Percentiles rank a stretch among this genome's conserved stretches.
phyloP scores from a whole-genome alignment of 2,797 vertebrate genomes.

The Acanthurus lineatus region DNA sequence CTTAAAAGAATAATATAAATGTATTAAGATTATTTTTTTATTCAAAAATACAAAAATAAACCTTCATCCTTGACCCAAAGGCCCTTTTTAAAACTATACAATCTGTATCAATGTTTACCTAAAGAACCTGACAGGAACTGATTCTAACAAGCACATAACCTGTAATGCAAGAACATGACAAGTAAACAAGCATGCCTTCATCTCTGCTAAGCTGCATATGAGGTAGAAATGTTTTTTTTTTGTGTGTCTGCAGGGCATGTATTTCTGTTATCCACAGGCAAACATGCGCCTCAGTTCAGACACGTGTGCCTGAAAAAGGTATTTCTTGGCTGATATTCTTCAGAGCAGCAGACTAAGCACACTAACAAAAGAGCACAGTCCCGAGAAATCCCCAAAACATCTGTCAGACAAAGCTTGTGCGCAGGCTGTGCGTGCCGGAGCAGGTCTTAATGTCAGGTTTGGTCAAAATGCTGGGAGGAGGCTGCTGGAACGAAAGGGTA shows the following conservation, averaged over 20 bases:
- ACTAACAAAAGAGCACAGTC: conserved; percentile 52
- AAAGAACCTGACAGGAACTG: not conserved
- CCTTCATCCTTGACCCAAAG: not conserved
- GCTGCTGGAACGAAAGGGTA: conserved; percentile 21
- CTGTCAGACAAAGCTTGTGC: conserved; percentile 46
- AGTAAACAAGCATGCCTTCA: conserved; percentile 2
- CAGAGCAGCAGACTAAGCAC: conserved; percentile 27
- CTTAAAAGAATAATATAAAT: no score
- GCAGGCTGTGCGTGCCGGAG: conserved; percentile 48
- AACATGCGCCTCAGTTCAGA: conserved; percentile 41
- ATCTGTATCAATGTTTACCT: not conserved
- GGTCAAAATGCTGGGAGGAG: conserved; percentile 14
- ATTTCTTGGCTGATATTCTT: conserved; percentile 45
- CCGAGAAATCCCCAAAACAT: conserved; percentile 61
- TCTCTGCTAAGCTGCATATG: no score
- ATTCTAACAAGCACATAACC: conserved; percentile 13
- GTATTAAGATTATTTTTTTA: not conserved
- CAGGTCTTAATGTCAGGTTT: conserved; percentile 61
- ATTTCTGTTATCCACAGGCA: conserved; percentile 46
- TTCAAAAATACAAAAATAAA: not conserved
- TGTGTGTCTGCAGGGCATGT: conserved; percentile 24
- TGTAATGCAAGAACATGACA: not conserved
- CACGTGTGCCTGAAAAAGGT: conserved; percentile 43
- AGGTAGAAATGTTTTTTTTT: not conserved
- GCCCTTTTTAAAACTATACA: not conserved